Base-by-base conservation (phyloP, 2,113 vertebrate species). In the Sterrhoptilus dennistouni region DNA sequence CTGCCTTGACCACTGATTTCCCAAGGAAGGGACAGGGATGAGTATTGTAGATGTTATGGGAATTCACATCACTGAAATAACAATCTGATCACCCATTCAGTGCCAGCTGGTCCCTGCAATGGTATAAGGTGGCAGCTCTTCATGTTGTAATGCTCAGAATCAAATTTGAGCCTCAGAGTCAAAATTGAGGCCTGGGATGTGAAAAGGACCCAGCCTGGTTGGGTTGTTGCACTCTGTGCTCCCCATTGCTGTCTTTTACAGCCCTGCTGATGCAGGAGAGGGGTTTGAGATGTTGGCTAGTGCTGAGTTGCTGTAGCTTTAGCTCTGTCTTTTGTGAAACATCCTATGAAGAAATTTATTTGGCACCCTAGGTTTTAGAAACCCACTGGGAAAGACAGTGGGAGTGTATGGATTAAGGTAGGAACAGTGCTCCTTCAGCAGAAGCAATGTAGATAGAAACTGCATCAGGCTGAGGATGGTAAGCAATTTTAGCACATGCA, bases 51-150 rank as follows among this genome's bases (percentile, higher is more conserved):
- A 0, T 29, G 13, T 22, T 4, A 19, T 16, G 15, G 31, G 40
- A 33, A 33, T 14, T 23, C 42, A 33, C 8, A 3, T 8, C 23
- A 40, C 66, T 71, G 56, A 57, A 69, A 57, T 20, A n/a, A 14
- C 0, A 1, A 38, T 13, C 8, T 36, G 47, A n/a, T 35, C 16
- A 12, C 12, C 11, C 0, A 0, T 22, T 25, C 6, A 2, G 60
- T 35, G 60, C 36, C 27, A 40, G 2, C 31, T 53, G 57, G 8
- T n/a, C 47, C 29, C 69, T 14, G 29, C 13, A 40, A 64, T 53
- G 40, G 27, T 47, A 15, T 25, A 5, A 52, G 27, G 22, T 29
- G 28, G 11, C 11, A 47, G 19, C 19, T 28, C n/a, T 36, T 64
- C 28, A 24, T 8, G 9, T 44, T 8, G 2, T 35, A 20, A 23